A percentile compares a stretch with the other conserved stretches of the same genome.
These are phyloP conservation scores for Mergus octosetaceus DNA, from an alignment of 2,797 vertebrate genomes.

Conservation along the genomic window DNA sequence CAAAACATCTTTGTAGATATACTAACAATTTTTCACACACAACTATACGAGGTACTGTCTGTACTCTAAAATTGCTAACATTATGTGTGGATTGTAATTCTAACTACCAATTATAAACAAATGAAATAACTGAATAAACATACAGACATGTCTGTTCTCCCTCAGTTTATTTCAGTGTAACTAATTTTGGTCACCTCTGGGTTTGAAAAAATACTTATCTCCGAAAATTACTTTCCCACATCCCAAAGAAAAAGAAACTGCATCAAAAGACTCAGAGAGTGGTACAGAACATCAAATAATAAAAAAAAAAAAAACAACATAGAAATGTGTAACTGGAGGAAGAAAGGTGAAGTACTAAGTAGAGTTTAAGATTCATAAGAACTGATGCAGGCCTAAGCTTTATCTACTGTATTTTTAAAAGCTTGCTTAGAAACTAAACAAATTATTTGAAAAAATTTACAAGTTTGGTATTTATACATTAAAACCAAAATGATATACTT, in stretches of 20 bases:
- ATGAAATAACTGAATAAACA: neutral
- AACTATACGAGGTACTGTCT: neutral
- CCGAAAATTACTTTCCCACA: neutral
- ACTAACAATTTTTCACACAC: neutral
- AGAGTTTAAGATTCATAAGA: neutral
- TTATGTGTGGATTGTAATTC: neutral
- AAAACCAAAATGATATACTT: neutral
- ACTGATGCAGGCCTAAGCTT: neutral
- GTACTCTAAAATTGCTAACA: neutral
- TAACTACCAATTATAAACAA: neutral
- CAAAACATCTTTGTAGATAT: neutral
- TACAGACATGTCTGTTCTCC: neutral
- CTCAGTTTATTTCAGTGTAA: neutral
- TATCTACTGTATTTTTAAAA: neutral
- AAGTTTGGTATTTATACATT: neutral
- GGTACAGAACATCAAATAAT: neutral
- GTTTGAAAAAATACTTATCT: neutral
- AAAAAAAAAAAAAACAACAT: neutral
- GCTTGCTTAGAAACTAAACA: neutral
- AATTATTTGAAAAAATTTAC: neutral
- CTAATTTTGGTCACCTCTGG: neutral
- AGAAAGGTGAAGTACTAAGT: neutral
- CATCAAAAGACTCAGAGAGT: neutral
- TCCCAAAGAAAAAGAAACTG: neutral
- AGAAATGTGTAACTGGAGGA: neutral